phyloP scores from a whole-genome alignment of 2,888 invertebrate species.

The Polymixis flavicincta region DNA sequence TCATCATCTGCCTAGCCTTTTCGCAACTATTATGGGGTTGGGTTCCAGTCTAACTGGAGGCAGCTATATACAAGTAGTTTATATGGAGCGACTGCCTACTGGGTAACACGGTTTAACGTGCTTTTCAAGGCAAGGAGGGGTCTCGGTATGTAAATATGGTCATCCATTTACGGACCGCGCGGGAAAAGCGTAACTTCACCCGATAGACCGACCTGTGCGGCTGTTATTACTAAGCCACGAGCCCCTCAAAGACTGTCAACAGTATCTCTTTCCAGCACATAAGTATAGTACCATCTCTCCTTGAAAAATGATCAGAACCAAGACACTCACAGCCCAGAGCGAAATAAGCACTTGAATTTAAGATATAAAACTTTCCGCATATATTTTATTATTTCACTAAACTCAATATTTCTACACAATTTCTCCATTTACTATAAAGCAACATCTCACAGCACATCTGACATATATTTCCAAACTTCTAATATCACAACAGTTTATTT shows the following conservation, averaged over 20 bases:
- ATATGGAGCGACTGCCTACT: too few species aligned
- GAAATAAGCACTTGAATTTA: slow-evolving; percentile 20
- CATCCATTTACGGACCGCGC: too few species aligned
- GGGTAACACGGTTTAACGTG: neutral
- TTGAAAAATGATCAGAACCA: neutral
- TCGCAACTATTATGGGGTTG: neutral
- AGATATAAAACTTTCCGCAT: slow-evolving; percentile 23
- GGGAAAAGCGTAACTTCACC: too few species aligned
- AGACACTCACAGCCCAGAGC: neutral
- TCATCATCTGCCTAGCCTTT: neutral
- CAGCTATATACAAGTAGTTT: too few species aligned
- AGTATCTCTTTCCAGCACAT: too few species aligned
- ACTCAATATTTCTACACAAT: slow-evolving; percentile 7
- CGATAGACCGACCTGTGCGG: too few species aligned
- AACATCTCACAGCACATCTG: neutral
- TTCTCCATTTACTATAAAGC: neutral
- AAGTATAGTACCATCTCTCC: neutral
- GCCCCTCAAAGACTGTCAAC: too few species aligned
- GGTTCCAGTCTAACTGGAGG: too few species aligned
- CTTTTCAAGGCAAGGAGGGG: neutral
- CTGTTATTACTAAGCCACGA: neutral
- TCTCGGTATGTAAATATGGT: neutral
- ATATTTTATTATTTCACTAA: neutral
- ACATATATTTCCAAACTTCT: neutral
- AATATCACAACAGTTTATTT: slow-evolving; percentile 8